phyloP scores from a whole-genome alignment of 2,888 invertebrate genomes.

The Plemyria rubiginata region DNA sequence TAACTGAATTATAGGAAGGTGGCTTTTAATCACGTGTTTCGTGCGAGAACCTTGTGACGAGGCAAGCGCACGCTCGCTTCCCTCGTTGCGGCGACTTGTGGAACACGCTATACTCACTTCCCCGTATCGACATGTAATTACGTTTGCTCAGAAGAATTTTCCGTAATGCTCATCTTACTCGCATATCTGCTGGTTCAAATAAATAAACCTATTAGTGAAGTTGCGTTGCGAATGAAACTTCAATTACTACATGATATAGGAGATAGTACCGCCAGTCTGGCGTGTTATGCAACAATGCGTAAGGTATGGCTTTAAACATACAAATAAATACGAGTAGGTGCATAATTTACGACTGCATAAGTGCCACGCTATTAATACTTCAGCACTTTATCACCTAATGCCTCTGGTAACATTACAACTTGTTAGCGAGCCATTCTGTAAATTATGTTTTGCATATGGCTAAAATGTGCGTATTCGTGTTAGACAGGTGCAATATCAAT shows the following conservation, averaged over 20 bases:
- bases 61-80: conserved; percentile 53
- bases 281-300: conserved; percentile 57
- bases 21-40: conserved; percentile 60
- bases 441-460: conserved; percentile 9
- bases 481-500: not conserved
- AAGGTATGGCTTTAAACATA: conserved; percentile 50
- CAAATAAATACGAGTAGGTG: conserved; percentile 31
- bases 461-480: not conserved
- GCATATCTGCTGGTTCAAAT: conserved; percentile 49
- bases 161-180: conserved; percentile 48
- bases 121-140: conserved; percentile 61
- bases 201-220: conserved; percentile 49
- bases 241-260: conserved; percentile 52
- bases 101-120: conserved; percentile 49
- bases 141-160: conserved; percentile 53
- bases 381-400: conserved; percentile 30
- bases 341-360: conserved; percentile 42
- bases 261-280: conserved; percentile 45
- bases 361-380: conserved; percentile 35
- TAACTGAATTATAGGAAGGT: conserved; percentile 62
- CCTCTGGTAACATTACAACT: conserved; percentile 28
- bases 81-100: conserved; percentile 44
- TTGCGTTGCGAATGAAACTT: conserved; percentile 43
- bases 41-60: conserved; percentile 45
- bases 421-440: conserved; percentile 21